phyloP scores from a whole-genome alignment of 2,797 vertebrate genomes.

The Melanotaenia boesemani region DNA sequence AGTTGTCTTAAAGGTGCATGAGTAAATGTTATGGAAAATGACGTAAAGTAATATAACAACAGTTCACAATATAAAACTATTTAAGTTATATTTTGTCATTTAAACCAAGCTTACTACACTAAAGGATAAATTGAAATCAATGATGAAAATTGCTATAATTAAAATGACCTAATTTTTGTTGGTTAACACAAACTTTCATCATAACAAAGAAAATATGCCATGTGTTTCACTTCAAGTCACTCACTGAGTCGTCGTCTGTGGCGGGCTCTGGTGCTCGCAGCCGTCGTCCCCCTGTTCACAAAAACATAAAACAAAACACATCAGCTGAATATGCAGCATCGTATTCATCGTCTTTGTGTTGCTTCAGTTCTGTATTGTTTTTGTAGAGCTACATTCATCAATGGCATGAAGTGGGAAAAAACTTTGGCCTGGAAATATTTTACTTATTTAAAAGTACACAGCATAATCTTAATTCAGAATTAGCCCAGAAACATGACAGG shows the following conservation, averaged over 20 bases:
- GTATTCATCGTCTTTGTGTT: background rate
- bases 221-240: slow-evolving; percentile 55
- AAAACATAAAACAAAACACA: background rate
- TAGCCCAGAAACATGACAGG: background rate
- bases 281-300: slow-evolving; percentile 83
- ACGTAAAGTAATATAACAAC: too few relatives aligned
- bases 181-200: background rate
- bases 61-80: too few relatives aligned
- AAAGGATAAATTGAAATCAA: too few relatives aligned
- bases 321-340: background rate
- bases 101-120: too few relatives aligned
- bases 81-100: too few relatives aligned
- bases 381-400: background rate
- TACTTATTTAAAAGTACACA: background rate
- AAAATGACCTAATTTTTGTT: too few relatives aligned
- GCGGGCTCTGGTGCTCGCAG: slow-evolving; percentile 85
- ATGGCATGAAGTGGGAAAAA: background rate
- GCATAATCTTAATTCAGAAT: background rate
- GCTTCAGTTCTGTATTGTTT: background rate
- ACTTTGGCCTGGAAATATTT: slow-evolving; percentile 2
- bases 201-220: background rate
- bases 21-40: too few relatives aligned
- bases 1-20: too few relatives aligned
- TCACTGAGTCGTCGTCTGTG: slow-evolving; percentile 88
- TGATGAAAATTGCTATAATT: too few relatives aligned